Percentiles rank a stretch among this genome's conserved stretches.
phyloP scores from a whole-genome alignment of 2,113 vertebrate species.

The Melanostigma gelatinosum region DNA sequence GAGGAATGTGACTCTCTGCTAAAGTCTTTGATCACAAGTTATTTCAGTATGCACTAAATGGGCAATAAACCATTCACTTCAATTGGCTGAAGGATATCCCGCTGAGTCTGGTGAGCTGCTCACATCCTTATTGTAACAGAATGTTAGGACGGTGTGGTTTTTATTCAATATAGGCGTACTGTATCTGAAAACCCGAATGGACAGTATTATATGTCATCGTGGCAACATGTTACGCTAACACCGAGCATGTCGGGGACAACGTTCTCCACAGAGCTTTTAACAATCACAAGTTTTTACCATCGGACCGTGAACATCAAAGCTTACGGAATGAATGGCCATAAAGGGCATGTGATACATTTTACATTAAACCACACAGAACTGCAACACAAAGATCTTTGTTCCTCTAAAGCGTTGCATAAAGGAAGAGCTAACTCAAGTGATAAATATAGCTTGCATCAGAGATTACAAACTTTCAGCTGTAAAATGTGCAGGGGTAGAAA shows the following conservation, averaged over 20 bases:
- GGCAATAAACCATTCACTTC: conserved; percentile 44
- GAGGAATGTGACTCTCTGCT: conserved; percentile 64
- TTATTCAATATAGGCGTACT: not conserved
- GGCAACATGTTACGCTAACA: not conserved
- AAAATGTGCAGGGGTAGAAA: conserved; percentile 34
- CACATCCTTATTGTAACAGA: conserved; percentile 1
- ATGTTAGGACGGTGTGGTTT: not conserved
- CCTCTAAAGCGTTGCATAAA: not conserved
- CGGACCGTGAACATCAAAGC: conserved; percentile 23
- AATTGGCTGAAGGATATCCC: not conserved
- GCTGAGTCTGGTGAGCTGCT: not conserved
- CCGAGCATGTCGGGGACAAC: not conserved
- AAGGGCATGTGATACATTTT: conserved; percentile 1
- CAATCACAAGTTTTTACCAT: not conserved
- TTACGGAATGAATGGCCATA: conserved; percentile 2
- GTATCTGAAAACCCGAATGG: not conserved
- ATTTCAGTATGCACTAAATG: conserved; percentile 41
- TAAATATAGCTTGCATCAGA: conserved; percentile 19
- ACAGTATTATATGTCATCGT: not conserved
- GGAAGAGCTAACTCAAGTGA: not conserved
- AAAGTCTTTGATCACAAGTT: conserved; percentile 61
- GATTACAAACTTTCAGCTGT: not conserved
- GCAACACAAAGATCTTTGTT: conserved; percentile 21
- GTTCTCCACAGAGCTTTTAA: not conserved
- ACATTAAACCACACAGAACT: not conserved